Evolutionary conservation across 2,888 invertebrate species (phyloP).

Genomic region (Hypomecis punctinalis): DNA sequence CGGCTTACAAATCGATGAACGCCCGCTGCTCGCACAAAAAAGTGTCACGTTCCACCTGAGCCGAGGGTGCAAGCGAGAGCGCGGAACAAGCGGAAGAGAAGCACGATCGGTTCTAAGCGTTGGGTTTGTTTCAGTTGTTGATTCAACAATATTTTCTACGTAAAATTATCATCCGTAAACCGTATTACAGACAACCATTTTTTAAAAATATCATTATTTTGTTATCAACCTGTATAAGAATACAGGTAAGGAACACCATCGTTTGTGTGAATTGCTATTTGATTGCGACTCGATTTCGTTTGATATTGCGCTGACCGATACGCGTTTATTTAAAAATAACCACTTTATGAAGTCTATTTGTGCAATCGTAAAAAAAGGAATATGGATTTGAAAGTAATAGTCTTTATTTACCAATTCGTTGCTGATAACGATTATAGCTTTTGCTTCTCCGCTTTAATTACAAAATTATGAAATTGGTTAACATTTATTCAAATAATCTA

Average conservation of each 20-base stretch:
- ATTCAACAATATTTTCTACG: too few species aligned
- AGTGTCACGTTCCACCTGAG: too few species aligned
- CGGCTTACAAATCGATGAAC: too few species aligned
- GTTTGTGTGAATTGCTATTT: constrained; percentile 24
- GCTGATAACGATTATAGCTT: not conserved
- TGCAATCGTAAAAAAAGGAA: not conserved
- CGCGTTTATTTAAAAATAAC: constrained; percentile 11
- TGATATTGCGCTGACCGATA: constrained; percentile 16
- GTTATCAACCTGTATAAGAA: constrained; percentile 13
- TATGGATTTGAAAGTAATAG: constrained; percentile 11
- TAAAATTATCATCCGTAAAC: too few species aligned
- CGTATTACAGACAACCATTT: too few species aligned
- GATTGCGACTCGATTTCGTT: constrained; percentile 25
- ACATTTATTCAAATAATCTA: too few species aligned
- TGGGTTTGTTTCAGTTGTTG: too few species aligned
- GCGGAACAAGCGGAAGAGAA: too few species aligned
- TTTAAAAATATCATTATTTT: not conserved
- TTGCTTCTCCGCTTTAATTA: not conserved
- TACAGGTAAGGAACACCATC: constrained; percentile 2
- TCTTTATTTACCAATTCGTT: not conserved
- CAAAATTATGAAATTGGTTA: too few species aligned
- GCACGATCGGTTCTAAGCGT: too few species aligned
- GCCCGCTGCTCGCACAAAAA: too few species aligned
- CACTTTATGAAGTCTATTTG: constrained; percentile 14
- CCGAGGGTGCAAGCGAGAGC: too few species aligned